Percentiles rank a stretch among this genome's conserved stretches.
Conservation (phyloP, 2,888 invertebrate genomes). For the Philopedon plagiatum region DNA sequence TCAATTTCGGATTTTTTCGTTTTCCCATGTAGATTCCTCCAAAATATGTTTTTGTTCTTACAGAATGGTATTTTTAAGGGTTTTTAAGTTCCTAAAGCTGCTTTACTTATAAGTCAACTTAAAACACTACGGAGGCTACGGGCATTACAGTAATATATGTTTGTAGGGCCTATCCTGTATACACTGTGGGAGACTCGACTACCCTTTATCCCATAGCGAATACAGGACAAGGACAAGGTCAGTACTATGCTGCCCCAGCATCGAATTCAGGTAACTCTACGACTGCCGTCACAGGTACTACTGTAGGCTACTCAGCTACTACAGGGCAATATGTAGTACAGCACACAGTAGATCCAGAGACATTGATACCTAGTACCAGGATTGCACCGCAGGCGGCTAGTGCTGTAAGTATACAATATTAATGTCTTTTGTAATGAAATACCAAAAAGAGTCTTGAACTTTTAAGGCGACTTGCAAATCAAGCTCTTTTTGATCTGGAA, state of each 20-base stretch:
- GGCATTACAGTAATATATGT: too few species aligned
- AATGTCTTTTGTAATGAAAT: too few species aligned
- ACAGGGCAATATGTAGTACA: constrained; percentile 80
- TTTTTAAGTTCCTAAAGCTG: too few species aligned
- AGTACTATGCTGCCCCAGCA: constrained; percentile 79
- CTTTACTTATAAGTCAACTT: too few species aligned
- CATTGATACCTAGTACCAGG: constrained; percentile 73
- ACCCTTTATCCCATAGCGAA: constrained; percentile 70
- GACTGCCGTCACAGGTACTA: constrained; percentile 71
- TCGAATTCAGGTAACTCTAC: constrained; percentile 71
- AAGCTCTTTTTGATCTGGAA: too few species aligned
- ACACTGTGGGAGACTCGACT: constrained; percentile 77
- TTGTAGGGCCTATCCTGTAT: constrained; percentile 82
- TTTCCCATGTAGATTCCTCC: too few species aligned
- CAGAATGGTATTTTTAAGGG: background rate
- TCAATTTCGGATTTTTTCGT: too few species aligned
- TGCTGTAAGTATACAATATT: constrained; percentile 17
- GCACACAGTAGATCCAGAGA: constrained; percentile 75
- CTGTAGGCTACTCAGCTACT: constrained; percentile 66
- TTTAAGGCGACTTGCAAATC: too few species aligned
- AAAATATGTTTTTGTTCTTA: background rate
- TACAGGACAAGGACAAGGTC: constrained; percentile 73
- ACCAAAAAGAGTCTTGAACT: too few species aligned
- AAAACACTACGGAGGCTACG: too few species aligned
- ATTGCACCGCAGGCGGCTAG: constrained; percentile 79